Percentiles rank a stretch among this genome's conserved stretches.
Evolutionary conservation across 2,888 invertebrate species (phyloP).

Genomic region (Plemyria rubiginata): DNA sequence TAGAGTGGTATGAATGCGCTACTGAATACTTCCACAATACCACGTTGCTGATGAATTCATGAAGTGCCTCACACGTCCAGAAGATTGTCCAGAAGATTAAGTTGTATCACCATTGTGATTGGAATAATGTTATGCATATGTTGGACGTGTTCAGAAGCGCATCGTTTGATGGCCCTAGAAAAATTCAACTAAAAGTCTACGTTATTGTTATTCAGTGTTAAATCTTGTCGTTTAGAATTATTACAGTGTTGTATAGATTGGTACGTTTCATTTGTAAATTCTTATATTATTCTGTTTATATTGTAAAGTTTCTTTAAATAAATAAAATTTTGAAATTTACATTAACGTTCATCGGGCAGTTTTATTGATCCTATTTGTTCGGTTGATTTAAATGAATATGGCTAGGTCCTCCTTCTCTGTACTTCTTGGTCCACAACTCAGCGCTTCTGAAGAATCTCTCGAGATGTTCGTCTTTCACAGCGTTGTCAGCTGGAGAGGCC

Average conservation of each 20-base stretch:
- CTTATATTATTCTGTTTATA: slow-evolving; percentile 82
- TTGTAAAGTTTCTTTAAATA: slow-evolving; percentile 83
- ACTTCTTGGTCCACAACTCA: slow-evolving; percentile 66
- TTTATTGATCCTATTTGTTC: slow-evolving; percentile 65
- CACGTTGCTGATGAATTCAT: not conserved
- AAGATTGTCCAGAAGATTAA: not conserved
- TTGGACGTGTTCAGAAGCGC: slow-evolving; percentile 60
- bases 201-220: slow-evolving; percentile 84
- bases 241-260: slow-evolving; percentile 84
- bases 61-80: slow-evolving; percentile 6
- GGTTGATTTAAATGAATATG: slow-evolving; percentile 48
- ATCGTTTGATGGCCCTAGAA: slow-evolving; percentile 75
- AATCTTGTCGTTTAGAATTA: slow-evolving; percentile 82
- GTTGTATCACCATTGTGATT: not conserved
- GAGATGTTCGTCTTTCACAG: slow-evolving; percentile 67
- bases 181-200: slow-evolving; percentile 72
- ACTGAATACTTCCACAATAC: slow-evolving; percentile 63
- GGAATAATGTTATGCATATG: not conserved
- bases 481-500: slow-evolving; percentile 53
- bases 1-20: slow-evolving; percentile 56
- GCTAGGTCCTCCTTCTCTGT: slow-evolving; percentile 47
- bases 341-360: slow-evolving; percentile 79
- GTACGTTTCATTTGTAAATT: slow-evolving; percentile 81
- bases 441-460: slow-evolving; percentile 74
- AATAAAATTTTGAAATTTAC: slow-evolving; percentile 83